Percentiles rank a stretch among this genome's conserved stretches.
phyloP scores from a whole-genome alignment of 30 jellyfish, hydroid and myxozoan genomes.

The Turritopsis dohrnii region DNA sequence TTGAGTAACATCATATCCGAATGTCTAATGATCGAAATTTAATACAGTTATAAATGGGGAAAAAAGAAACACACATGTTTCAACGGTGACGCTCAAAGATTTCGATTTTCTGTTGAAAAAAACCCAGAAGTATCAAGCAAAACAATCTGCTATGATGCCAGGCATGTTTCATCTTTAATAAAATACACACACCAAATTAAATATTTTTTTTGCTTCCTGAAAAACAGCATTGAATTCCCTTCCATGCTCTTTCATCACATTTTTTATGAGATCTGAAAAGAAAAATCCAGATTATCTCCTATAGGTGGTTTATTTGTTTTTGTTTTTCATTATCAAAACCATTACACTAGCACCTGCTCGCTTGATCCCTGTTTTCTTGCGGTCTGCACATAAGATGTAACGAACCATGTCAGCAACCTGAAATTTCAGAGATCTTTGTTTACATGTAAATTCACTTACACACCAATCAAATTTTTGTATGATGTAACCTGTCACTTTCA shows the following conservation, averaged over 20 bases:
- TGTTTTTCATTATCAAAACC: neutral
- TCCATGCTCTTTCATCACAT: conserved; percentile 6
- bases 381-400: conserved; percentile 53
- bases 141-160: too few species aligned
- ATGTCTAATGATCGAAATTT: neutral
- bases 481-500: too few species aligned
- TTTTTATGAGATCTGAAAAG: neutral
- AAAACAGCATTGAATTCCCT: neutral
- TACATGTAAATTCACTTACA: too few species aligned
- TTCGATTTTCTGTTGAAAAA: too few species aligned
- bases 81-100: too few species aligned
- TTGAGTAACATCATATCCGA: neutral
- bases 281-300: neutral
- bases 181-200: neutral
- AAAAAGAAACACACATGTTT: neutral
- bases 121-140: too few species aligned
- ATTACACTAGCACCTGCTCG: conserved; percentile 36
- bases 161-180: too few species aligned
- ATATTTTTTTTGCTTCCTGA: neutral
- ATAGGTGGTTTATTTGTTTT: too few species aligned
- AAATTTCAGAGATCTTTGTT: neutral
- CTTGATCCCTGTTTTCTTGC: conserved; percentile 45
- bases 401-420: conserved; percentile 70
- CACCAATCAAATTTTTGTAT: too few species aligned
- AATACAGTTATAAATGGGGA: neutral